A percentile compares a stretch with the other conserved stretches of the same genome.
Conservation (phyloP, 2,113 vertebrate species). For the Paradoxurus hermaphroditus region DNA sequence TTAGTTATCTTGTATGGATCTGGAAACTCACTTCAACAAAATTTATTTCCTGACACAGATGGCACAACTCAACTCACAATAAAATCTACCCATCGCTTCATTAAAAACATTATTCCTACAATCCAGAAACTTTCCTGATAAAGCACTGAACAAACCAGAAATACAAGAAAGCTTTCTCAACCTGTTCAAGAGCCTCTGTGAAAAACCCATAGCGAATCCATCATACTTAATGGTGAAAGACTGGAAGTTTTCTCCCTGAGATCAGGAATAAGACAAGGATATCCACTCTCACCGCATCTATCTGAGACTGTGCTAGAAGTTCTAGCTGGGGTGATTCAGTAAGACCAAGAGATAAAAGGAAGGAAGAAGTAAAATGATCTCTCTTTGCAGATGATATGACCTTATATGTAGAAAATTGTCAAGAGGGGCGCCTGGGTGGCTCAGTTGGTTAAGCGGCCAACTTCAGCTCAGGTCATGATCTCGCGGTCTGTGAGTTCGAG, state of each 20-base stretch:
- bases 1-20: background rate
- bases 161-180: background rate
- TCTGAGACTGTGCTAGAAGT: background rate
- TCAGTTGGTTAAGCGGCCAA: no score
- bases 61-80: background rate
- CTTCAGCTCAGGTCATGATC: no score
- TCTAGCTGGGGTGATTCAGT: background rate
- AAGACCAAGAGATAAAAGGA: background rate
- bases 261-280: background rate
- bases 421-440: no score
- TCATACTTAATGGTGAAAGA: background rate
- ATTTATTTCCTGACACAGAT: slow-evolving; percentile 10
- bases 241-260: background rate
- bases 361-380: background rate
- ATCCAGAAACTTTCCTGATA: background rate
- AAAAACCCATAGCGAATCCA: background rate
- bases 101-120: slow-evolving; percentile 15
- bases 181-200: background rate
- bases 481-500: no score
- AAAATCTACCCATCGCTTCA: slow-evolving; percentile 4
- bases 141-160: background rate
- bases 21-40: background rate
- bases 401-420: background rate
- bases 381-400: background rate
- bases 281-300: background rate